Base-by-base conservation (phyloP, 2,888 invertebrate species). In the Drosophila rubida region DNA sequence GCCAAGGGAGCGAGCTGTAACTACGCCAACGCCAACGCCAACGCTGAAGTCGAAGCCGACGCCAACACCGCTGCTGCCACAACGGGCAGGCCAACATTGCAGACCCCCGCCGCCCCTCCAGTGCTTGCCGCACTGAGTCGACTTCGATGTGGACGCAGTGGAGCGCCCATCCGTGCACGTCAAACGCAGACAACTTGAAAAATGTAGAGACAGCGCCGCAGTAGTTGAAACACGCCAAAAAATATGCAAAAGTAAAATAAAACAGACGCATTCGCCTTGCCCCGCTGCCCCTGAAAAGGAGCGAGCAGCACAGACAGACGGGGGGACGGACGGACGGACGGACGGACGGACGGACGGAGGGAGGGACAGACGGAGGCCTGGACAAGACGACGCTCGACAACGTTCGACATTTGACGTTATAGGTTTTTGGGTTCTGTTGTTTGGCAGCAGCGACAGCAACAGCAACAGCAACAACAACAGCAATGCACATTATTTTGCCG, bases 171-270 rank as follows among this genome's bases (percentile, higher is more conserved):
- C 84, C 88, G 88, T 77, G 88, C 88, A 88, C 87, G 87, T 82
- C 82, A 88, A 83, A 88, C 81, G 89, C 83, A 88, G 83, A 84
- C 83, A 84, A 88, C 89, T 88, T 87, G 89, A 87, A 84, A 84
- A 83, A 83, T 83, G 89, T 87, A 88, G 85, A 83, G 89, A 83
- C 89, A 88, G 87, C 85, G 79, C 69, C 70, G 84, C 78, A 86
- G 87, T 74, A 85, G 84, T 87, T 78, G 88, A 88, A 84, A 84
- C 79, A 88, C 89, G 84, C 84, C 88, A 89, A 88, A 84, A 84
- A 84, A 87, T 88, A 84, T 88, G 84, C 84, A 89, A 84, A 84
- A 88, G 89, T 81, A 78, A 84, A 84, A 88, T 84, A 88, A 89
- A 84, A 88, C 88, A 84, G 89, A 88, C 87, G 74, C 87, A 71